Evolutionary conservation across 2,797 vertebrate genomes (phyloP), one percentile per base, ranked within the genome.

Genomic region (Sebastes steindachneri): DNA sequence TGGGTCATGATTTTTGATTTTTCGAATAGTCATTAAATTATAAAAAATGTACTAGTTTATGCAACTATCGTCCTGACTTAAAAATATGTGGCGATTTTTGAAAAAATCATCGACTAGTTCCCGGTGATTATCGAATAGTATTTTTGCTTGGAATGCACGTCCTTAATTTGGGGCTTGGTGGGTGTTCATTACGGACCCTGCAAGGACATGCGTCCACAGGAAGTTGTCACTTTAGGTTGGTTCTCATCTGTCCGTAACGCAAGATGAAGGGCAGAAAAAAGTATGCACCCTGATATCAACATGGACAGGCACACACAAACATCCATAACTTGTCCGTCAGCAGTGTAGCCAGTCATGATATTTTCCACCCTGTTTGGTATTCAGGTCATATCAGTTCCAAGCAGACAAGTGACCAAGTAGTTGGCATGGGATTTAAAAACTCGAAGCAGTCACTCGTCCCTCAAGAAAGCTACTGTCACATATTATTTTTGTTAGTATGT

Each of bases 311-410:
- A 75, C 79, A 75, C 72, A 63, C 69, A 72, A 73, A 74, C 79
- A 65, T 77, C 75, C 63, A 10, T 29, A 78, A 80, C 64, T 70
- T 86, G 82, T 87, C 89, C 19, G 12, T 89, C 89, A 88, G 85
- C 81, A 41, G 65, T 68, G 69, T 74, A 71, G 73, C 67, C 83
- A 65, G 78, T 84, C 80, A 60, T 80, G 78, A 68, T 86, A 48
- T 82, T 85, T 92, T 93, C 79, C 79, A 85, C 75, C 79, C 83
- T 84, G 79, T 74, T 92, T 89, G 69, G 29, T 84, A 91, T 93
- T 92, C 88, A 86, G 89, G 91, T 85, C 83, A 73, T 65, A 79
- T 87, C 72, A 75, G 31, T 79, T 84, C 75, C 82, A 77, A 69
- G 28, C 77, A 86, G 82, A 84, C 73, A 83, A 88, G 77, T 91